These are phyloP conservation scores for Laticauda colubrina DNA, from an alignment of 2,113 vertebrate genomes.

Conservation along the genomic window DNA sequence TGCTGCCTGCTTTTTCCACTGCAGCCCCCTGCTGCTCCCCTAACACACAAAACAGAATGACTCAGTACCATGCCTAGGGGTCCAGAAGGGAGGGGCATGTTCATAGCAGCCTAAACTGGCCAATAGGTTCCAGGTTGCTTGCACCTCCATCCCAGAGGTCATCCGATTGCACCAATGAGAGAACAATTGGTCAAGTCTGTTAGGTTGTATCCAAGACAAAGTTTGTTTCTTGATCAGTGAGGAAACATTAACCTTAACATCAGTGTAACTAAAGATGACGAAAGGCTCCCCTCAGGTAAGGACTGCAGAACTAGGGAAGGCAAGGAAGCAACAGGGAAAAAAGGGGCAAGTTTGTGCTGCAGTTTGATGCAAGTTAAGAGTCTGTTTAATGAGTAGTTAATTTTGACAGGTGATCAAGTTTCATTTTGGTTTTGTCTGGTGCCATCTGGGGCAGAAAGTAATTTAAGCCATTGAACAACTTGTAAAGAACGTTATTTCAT, in stretches of 20 bases:
- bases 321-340: slow-evolving; percentile 8
- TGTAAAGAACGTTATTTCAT: not conserved
- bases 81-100: not conserved
- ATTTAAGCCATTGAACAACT: not conserved
- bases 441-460: not conserved
- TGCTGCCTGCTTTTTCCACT: not conserved
- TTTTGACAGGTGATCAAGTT: slow-evolving; percentile 27
- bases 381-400: slow-evolving; percentile 19
- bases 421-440: slow-evolving; percentile 14
- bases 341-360: not conserved
- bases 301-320: not conserved
- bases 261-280: not conserved
- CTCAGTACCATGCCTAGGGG: not conserved
- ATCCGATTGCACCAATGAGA: not conserved
- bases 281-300: not conserved
- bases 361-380: not conserved
- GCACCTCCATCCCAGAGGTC: not conserved
- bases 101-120: not conserved
- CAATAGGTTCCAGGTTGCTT: not conserved
- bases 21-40: not conserved
- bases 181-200: not conserved
- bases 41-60: not conserved
- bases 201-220: not conserved
- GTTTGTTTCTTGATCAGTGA: not conserved
- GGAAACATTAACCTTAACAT: not conserved